Evolutionary conservation across 1,140 invertebrate species (phyloP), one percentile per base, ranked within the genome.

Genomic region (Pseudobourletiella spinata): DNA sequence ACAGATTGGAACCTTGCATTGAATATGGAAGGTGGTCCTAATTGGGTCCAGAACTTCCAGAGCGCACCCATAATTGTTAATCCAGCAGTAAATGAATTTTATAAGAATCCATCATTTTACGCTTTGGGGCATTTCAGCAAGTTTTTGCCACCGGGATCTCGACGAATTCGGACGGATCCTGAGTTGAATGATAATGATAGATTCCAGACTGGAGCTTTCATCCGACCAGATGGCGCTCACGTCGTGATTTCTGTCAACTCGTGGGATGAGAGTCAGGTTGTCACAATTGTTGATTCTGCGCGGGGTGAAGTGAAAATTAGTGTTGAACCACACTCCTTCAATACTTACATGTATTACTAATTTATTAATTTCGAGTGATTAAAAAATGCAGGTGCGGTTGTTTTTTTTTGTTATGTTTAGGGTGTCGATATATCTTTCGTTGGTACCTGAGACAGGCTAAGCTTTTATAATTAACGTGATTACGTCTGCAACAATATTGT

Each of bases 21-120:
- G 6, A 57, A 64, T 35, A 64, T 64, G 62, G 4, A 59, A 3
- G 65, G 65, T 29, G 65, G 65, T 14, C 65, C 65, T 6, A 67
- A 67, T 25, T 67, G 61, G 61, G 61, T 43, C 4, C 29, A 30
- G 2, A 67, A 67, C 35, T 28, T 20, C 16, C 57, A 60, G 15
- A 56, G 50, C 11, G 65, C 65, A 20, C 65, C 65, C 2, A 67
- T 67, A 29, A 63, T 63, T 43, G 61, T 63, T 2, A 67, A 67
- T 30, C 15, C 43, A 1, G 48, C 44, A n/a, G 72, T 77, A 14
- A 73, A 76, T 55, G 84, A 89, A 74, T 91, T 93, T 70, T 89
- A 90, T 70, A 92, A 92, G 72, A 88, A 94, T 68, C 89, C 91
- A 0, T 87, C 87, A 77, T 95, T 82, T 73, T 95, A 94, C 74